Conservation (phyloP, 92 coral and sea anemone species). For the Siderastrea radians region DNA sequence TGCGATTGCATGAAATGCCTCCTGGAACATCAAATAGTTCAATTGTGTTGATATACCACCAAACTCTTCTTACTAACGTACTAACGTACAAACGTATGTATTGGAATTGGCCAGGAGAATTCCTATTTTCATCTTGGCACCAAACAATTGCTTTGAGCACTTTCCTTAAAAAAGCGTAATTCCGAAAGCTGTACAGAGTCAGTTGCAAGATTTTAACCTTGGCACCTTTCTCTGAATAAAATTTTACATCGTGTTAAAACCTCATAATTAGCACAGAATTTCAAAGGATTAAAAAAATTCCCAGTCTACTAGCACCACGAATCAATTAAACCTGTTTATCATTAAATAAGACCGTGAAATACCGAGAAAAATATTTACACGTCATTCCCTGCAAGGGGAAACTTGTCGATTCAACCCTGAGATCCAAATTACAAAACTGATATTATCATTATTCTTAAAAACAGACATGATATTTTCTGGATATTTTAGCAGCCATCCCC, state of each 20-base stretch:
- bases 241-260: neutral
- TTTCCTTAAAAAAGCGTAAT: neutral
- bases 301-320: slow-evolving; percentile 2
- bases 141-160: neutral
- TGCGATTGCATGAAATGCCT: too few species aligned
- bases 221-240: slow-evolving; percentile 3
- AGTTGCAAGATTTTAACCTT: slow-evolving; percentile 10
- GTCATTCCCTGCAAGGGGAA: slow-evolving; percentile 8
- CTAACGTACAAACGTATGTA: neutral
- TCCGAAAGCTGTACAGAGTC: neutral
- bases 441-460: slow-evolving; percentile 10
- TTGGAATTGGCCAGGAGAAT: neutral
- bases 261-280: neutral
- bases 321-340: slow-evolving; percentile 17
- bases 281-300: neutral
- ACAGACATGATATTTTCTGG: neutral
- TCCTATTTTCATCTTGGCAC: neutral
- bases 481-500: slow-evolving; percentile 3
- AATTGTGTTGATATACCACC: neutral
- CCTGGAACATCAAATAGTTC: too few species aligned
- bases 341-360: slow-evolving; percentile 34
- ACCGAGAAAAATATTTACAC: slow-evolving; percentile 22
- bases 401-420: neutral
- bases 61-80: neutral
- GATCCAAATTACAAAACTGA: slow-evolving; percentile 37